Conservation (phyloP, 1,140 invertebrate genomes). For the Drosophila setifemur region DNA sequence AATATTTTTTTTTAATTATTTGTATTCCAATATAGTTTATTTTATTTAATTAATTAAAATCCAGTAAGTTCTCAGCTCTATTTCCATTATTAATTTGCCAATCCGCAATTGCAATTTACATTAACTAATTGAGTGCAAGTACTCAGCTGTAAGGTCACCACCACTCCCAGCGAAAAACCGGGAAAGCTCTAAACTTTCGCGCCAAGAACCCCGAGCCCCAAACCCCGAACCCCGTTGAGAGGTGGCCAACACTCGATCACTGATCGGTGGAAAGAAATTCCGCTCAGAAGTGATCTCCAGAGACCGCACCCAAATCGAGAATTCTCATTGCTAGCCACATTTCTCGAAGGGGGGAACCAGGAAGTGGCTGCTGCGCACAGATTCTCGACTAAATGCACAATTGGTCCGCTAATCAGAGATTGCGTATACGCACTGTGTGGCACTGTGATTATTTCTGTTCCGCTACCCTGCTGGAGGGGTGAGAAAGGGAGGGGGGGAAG, state of each 20-base stretch:
- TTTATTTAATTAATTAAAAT: too few species aligned
- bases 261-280: not conserved
- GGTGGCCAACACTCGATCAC: not conserved
- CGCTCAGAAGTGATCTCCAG: not conserved
- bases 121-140: not conserved
- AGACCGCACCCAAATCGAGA: slow-evolving; percentile 53
- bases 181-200: slow-evolving; percentile 15
- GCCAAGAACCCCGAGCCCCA: not conserved
- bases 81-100: too few species aligned
- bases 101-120: not conserved
- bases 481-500: not conserved
- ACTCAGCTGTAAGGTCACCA: not conserved
- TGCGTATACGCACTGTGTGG: slow-evolving; percentile 69
- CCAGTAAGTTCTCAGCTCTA: too few species aligned
- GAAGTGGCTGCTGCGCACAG: slow-evolving; percentile 41
- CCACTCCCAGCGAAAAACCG: slow-evolving; percentile 10
- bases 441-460: slow-evolving; percentile 58
- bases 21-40: too few species aligned
- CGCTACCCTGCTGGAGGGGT: too few species aligned
- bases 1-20: too few species aligned
- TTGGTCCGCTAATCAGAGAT: slow-evolving; percentile 62
- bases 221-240: too few species aligned
- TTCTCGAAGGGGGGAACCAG: slow-evolving; percentile 38
- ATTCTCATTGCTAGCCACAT: slow-evolving; percentile 28
- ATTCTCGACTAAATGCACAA: slow-evolving; percentile 14